Evolutionary conservation across 2,888 invertebrate genomes (phyloP).

Genomic region (Aphodius sticticus): DNA sequence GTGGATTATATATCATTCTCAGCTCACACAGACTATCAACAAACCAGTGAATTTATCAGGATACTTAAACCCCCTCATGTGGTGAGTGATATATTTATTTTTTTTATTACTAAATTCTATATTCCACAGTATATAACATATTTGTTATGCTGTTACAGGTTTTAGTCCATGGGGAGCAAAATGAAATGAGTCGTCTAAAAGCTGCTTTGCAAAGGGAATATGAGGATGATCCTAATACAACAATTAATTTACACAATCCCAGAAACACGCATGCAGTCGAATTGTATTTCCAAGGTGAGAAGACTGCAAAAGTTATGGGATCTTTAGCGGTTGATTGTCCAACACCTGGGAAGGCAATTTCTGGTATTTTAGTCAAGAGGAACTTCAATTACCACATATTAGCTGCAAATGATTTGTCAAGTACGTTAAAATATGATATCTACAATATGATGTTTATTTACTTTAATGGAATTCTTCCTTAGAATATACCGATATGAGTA

Average conservation of each 20-base stretch:
- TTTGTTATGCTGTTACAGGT: conserved; percentile 63
- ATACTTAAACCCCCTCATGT: conserved; percentile 95
- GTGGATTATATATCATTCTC: conserved; percentile 99
- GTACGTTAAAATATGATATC: conserved; percentile 61
- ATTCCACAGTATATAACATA: conserved; percentile 24
- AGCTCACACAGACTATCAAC: conserved; percentile 97
- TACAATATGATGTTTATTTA: conserved; percentile 21
- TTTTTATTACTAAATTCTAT: conserved; percentile 5
- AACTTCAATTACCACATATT: conserved; percentile 98
- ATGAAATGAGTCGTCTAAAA: conserved; percentile 97
- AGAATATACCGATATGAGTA: conserved; percentile 96
- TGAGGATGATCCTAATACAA: conserved; percentile 81
- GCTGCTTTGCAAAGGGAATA: conserved; percentile 94
- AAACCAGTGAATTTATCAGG: conserved; percentile 97
- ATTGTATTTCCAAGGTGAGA: conserved; percentile 95
- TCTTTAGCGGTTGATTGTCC: conserved; percentile 85
- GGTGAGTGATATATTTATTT: conserved; percentile 59
- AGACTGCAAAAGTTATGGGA: conserved; percentile 98
- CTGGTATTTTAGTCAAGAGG: conserved; percentile 94
- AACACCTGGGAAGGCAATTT: conserved; percentile 77
- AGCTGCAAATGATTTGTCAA: conserved; percentile 89
- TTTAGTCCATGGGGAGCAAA: conserved; percentile 97
- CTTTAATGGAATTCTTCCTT: conserved; percentile 47
- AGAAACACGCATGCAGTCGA: conserved; percentile 93
- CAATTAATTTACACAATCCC: conserved; percentile 94